phyloP scores from a whole-genome alignment of 2,888 invertebrate genomes.

The Eristalis pertinax region DNA sequence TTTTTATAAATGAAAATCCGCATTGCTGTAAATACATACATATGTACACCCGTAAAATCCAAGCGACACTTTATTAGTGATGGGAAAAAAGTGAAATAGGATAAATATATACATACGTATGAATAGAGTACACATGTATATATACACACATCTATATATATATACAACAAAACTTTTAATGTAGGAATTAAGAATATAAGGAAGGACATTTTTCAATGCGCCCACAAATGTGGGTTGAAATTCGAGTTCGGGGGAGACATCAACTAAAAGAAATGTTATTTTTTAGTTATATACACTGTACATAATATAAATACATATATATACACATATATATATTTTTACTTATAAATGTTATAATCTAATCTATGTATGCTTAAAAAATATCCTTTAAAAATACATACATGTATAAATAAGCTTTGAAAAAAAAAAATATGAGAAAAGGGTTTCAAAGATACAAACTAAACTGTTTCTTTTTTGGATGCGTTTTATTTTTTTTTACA shows the following conservation, averaged over 20 bases:
- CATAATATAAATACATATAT: slow-evolving; percentile 42
- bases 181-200: background rate
- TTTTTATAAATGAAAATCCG: slow-evolving; percentile 34
- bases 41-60: background rate
- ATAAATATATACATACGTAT: slow-evolving; percentile 41
- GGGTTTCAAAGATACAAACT: slow-evolving; percentile 68
- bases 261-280: slow-evolving; percentile 50
- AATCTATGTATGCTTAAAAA: slow-evolving; percentile 23
- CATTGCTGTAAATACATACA: background rate
- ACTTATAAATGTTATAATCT: slow-evolving; percentile 57
- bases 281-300: slow-evolving; percentile 46
- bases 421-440: slow-evolving; percentile 43
- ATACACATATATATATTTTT: slow-evolving; percentile 42
- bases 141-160: background rate
- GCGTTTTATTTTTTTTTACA: slow-evolving; percentile 28
- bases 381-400: slow-evolving; percentile 37
- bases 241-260: slow-evolving; percentile 12
- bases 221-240: background rate
- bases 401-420: slow-evolving; percentile 51
- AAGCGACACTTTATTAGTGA: background rate
- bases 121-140: slow-evolving; percentile 13
- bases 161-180: slow-evolving; percentile 63
- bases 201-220: background rate
- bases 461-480: slow-evolving; percentile 40
- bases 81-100: background rate